Evolutionary conservation across 2,797 vertebrate species (phyloP), one percentile per base, ranked within the genome.

Genomic region (Balearica regulorum): DNA sequence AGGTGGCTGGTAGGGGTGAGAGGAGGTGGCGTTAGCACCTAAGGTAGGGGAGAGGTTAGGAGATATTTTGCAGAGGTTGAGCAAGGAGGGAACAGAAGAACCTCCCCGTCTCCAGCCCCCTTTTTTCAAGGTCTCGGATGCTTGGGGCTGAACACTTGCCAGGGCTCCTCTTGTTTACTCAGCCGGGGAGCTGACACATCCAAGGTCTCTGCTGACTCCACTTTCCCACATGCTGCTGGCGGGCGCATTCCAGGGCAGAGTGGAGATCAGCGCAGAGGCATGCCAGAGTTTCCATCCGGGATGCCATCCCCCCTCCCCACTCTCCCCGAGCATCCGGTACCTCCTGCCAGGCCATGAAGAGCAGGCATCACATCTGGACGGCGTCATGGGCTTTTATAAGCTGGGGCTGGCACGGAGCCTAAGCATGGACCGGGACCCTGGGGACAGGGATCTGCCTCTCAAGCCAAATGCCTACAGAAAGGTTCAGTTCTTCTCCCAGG

Each of bases 161-260:
- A 97, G 95, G 92, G 83, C 87, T 94, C 75, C 85, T 93, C 95
- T 95, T 98, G 98, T 97, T 98, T 98, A 98, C 97, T 98, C 97
- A 98, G 98, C 97, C 93, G 66, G 54, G 93, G 90, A 93, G 75
- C 90, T 96, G 96, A 97, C 97, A 97, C 91, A 96, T 96, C 98
- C 98, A 98, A 98, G 96, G 96, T 97, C 97, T 97, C 97, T 95
- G 97, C 97, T 95, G 97, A 97, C 90, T 96, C 94, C 87, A 95
- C 83, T 97, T 98, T 98, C 97, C 97, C 97, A 97, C 96, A 97
- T 94, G 92, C 95, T 94, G 96, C 95, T 96, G 94, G 93, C 90
- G 80, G 92, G 94, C 91, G 78, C 96, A 96, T 98, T 97, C 97
- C 96, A 96, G 95, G 93, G 91, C 95, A 92, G 94, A 96, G 93